Base-by-base conservation (phyloP, 2,888 invertebrate genomes). In the Drosophila longiperda region DNA sequence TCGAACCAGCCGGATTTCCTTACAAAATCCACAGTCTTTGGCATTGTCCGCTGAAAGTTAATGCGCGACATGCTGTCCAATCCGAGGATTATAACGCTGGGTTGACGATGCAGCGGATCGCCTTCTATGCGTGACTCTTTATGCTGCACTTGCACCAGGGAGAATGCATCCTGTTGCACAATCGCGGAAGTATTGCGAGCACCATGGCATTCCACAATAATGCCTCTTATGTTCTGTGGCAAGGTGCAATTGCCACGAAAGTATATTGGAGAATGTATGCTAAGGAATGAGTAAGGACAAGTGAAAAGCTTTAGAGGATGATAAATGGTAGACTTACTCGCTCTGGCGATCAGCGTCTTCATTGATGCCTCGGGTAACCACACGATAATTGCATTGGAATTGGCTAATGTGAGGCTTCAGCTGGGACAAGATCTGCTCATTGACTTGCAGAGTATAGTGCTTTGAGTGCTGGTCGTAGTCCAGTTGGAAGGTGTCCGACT, bases 41-140 rank as follows among this genome's bases (percentile, higher is more conserved):
- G 95, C 95, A 97, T 95, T 12, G 96, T 95, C 50, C 96, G 94
- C 95, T 95, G 63, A 96, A 94, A 36, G 94, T 94, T 80, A 54
- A 83, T 80, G 0, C 87, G 66, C 1, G 89, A 86, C 34, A 97
- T 95, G 33, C 96, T 96, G 90, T 97, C 97, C 83, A 98, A 95
- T 15, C 97, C 98, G n/a, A 98, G 90, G 81, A 97, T 93, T 34
- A 97, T 92, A 0, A 98, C 95, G 89, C 95, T 96, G 15, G 95
- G 92, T 57, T 58, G 49, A 2, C 62, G 61, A 0, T 48, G 26
- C 8, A 33, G 2, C 0, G 48, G 29, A 5, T 29, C 20, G 6
- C 15, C 15, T 3, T 60, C 57, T 1, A 26, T 26, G 0, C 54
- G 53, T 3, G 0, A 6, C 9, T 15, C 42, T 20, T n/a, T 29